phyloP scores from a whole-genome alignment of 2,797 vertebrate species.

The Chelmon rostratus region DNA sequence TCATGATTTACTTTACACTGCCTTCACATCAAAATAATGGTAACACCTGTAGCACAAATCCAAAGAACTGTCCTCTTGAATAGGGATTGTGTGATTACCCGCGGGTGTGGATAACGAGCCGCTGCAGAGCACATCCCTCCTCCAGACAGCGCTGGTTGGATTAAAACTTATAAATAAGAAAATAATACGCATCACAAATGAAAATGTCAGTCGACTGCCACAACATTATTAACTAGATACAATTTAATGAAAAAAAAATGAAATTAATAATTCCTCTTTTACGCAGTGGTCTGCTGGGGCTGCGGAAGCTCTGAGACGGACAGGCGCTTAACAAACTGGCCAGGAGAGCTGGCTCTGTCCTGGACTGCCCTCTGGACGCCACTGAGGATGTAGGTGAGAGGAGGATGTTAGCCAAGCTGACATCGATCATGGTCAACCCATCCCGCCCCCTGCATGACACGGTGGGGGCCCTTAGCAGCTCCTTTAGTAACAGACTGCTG shows the following conservation, averaged over 20 bases:
- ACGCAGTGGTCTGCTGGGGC: too few relatives aligned
- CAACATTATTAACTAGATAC: not conserved
- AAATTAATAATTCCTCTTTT: too few relatives aligned
- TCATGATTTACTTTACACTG: not conserved
- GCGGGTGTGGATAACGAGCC: constrained; percentile 41
- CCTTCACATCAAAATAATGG: constrained; percentile 2
- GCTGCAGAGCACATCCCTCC: not conserved
- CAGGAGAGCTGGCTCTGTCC: too few relatives aligned
- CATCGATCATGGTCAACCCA: too few relatives aligned
- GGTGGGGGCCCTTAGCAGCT: too few relatives aligned
- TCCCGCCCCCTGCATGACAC: too few relatives aligned
- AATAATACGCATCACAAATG: not conserved
- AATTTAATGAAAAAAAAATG: not conserved
- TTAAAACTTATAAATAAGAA: not conserved
- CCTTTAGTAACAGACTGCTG: too few relatives aligned
- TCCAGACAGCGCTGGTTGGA: constrained; percentile 17
- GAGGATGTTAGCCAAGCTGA: too few relatives aligned
- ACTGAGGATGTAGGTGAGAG: too few relatives aligned
- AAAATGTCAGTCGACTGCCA: constrained; percentile 22
- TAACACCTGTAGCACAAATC: not conserved
- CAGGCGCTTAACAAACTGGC: too few relatives aligned
- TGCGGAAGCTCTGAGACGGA: too few relatives aligned
- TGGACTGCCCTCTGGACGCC: too few relatives aligned
- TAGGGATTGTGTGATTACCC: constrained; percentile 11
- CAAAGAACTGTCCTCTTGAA: constrained; percentile 16